These are phyloP conservation scores for Acholoe squamosa DNA, from an alignment of 2,888 invertebrate genomes.

Conservation along the genomic window DNA sequence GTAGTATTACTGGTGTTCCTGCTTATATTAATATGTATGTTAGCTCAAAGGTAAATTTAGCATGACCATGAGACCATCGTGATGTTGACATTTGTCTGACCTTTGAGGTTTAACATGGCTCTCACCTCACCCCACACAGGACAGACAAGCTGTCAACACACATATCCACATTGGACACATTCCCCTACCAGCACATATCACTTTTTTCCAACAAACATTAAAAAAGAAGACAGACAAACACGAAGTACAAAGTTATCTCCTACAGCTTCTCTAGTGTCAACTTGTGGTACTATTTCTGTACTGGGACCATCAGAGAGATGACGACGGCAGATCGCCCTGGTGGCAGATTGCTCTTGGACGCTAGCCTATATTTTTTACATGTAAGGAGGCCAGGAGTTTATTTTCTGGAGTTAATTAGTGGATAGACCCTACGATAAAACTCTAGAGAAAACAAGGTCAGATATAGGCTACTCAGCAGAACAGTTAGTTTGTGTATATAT, in stretches of 20 bases:
- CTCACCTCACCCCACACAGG: background rate
- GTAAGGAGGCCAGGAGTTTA: no score
- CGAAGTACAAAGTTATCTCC: background rate
- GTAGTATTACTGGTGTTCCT: background rate
- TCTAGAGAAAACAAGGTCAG: no score
- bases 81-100: background rate
- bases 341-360: no score
- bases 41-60: background rate
- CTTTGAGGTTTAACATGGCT: background rate
- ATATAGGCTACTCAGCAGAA: no score
- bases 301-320: no score
- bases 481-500: no score
- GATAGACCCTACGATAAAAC: no score
- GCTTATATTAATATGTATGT: background rate
- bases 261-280: background rate
- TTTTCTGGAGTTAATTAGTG: no score
- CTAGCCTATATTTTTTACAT: no score
- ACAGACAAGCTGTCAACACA: background rate
- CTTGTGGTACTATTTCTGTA: background rate
- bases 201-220: background rate
- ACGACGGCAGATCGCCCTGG: no score
- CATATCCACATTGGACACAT: background rate
- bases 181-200: background rate
- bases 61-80: conserved; percentile 22
- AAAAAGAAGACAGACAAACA: background rate